These are phyloP conservation scores for Rhynchophorus ferrugineus DNA, from an alignment of 1,140 invertebrate species.

Conservation along the genomic window DNA sequence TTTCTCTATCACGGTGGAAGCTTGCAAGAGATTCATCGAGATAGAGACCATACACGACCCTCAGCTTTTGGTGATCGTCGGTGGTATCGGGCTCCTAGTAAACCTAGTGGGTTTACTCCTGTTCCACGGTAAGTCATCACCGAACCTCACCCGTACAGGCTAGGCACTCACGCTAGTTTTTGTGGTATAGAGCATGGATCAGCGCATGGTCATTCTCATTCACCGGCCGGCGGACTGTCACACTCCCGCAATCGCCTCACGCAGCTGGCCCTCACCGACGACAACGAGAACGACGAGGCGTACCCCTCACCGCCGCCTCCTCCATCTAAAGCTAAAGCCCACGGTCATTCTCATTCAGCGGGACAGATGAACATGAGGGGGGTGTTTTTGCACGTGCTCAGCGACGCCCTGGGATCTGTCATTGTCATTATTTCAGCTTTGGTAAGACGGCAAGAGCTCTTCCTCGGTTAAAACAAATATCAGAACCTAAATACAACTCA, in stretches of 20 bases:
- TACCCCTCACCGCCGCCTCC: constrained; percentile 47
- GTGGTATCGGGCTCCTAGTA: constrained; percentile 69
- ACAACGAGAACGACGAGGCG: constrained; percentile 73
- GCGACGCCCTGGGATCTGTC: constrained; percentile 92
- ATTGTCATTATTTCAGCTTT: constrained; percentile 93
- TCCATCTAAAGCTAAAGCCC: constrained; percentile 35
- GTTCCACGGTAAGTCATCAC: constrained; percentile 64
- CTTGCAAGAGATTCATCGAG: constrained; percentile 82
- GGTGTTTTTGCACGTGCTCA: constrained; percentile 94
- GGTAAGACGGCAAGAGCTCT: too few relatives aligned
- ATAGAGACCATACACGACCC: constrained; percentile 76
- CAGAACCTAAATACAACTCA: too few relatives aligned
- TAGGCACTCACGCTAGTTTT: constrained; percentile 3
- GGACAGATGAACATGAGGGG: constrained; percentile 95
- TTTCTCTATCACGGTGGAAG: constrained; percentile 87
- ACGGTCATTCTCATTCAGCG: constrained; percentile 49
- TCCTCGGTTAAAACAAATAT: too few relatives aligned
- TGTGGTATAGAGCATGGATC: constrained; percentile 62
- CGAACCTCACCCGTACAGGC: neutral
- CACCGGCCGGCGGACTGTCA: constrained; percentile 47
- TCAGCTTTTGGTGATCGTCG: constrained; percentile 67
- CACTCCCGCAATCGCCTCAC: constrained; percentile 53
- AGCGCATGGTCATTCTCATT: constrained; percentile 61
- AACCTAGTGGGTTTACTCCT: constrained; percentile 76
- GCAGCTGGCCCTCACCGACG: constrained; percentile 61